phyloP scores from a whole-genome alignment of 2,113 vertebrate genomes.

The Numenius arquata region DNA sequence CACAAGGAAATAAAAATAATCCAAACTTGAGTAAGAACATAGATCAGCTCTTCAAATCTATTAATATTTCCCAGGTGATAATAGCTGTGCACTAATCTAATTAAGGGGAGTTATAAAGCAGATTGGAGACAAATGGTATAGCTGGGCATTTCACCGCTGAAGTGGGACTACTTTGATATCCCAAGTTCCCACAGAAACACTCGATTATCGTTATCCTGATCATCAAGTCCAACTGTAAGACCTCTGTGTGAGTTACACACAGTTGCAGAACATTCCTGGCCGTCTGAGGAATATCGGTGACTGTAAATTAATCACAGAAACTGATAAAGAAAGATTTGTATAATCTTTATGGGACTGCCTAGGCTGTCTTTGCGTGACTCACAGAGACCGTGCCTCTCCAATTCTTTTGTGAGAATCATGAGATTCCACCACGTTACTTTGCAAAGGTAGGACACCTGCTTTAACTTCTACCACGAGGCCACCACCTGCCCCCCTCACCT shows the following conservation, averaged over 20 bases:
- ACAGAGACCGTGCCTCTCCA: rapidly evolving
- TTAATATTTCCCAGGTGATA: neutral
- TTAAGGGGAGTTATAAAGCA: neutral
- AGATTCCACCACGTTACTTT: neutral
- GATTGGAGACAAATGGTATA: neutral
- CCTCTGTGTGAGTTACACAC: neutral
- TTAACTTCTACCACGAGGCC: neutral
- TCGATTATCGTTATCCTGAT: neutral
- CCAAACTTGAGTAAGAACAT: neutral
- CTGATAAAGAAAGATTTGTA: neutral
- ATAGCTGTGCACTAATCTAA: neutral
- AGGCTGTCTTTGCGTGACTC: neutral
- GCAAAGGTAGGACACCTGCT: neutral
- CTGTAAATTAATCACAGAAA: neutral
- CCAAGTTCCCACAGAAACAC: neutral
- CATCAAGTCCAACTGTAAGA: neutral
- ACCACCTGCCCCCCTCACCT: neutral
- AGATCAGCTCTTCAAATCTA: neutral
- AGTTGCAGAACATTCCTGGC: neutral
- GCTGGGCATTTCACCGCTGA: neutral
- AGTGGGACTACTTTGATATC: neutral
- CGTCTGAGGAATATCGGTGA: neutral
- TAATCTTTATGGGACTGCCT: neutral
- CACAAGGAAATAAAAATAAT: neutral
- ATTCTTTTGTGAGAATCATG: neutral